These are phyloP conservation scores for Exocentrus adspersus DNA, from an alignment of 2,888 invertebrate species.

Conservation along the genomic window DNA sequence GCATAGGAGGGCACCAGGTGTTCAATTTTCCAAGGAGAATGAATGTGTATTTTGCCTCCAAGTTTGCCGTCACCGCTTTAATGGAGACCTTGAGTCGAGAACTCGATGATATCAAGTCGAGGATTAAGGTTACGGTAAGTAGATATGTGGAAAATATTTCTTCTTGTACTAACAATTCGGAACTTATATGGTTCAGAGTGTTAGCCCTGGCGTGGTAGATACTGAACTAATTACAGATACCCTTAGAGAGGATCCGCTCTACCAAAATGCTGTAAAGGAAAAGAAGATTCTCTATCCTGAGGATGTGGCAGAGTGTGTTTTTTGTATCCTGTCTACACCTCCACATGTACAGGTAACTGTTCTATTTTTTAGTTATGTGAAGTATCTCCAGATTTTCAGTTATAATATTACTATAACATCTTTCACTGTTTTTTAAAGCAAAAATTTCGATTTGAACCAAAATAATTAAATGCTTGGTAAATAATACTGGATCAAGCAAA, in stretches of 20 bases:
- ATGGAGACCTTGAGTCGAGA: slow-evolving; percentile 45
- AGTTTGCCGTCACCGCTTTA: slow-evolving; percentile 44
- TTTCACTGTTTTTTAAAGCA: too few relatives aligned
- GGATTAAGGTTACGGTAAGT: slow-evolving; percentile 48
- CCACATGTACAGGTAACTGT: slow-evolving; percentile 48
- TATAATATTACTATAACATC: too few relatives aligned
- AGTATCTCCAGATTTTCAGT: too few relatives aligned
- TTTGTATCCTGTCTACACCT: slow-evolving; percentile 48
- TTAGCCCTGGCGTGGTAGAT: too few relatives aligned
- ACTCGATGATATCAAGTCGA: slow-evolving; percentile 27
- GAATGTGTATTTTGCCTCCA: slow-evolving; percentile 44
- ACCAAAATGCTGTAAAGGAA: slow-evolving; percentile 1
- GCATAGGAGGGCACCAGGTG: slow-evolving; percentile 45
- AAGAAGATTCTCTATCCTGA: slow-evolving; percentile 33
- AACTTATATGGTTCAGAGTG: too few relatives aligned
- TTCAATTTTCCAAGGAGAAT: slow-evolving; percentile 34
- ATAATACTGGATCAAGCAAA: too few relatives aligned
- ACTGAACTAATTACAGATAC: too few relatives aligned
- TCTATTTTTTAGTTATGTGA: too few relatives aligned
- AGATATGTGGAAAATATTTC: neutral
- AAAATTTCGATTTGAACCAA: too few relatives aligned
- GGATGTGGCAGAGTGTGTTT: slow-evolving; percentile 46
- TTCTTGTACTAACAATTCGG: too few relatives aligned
- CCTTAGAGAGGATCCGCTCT: too few relatives aligned
- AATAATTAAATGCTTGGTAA: too few relatives aligned